These are phyloP conservation scores for Eupristina koningsbergeri DNA, from an alignment of 1,140 invertebrate species.

Conservation along the genomic window DNA sequence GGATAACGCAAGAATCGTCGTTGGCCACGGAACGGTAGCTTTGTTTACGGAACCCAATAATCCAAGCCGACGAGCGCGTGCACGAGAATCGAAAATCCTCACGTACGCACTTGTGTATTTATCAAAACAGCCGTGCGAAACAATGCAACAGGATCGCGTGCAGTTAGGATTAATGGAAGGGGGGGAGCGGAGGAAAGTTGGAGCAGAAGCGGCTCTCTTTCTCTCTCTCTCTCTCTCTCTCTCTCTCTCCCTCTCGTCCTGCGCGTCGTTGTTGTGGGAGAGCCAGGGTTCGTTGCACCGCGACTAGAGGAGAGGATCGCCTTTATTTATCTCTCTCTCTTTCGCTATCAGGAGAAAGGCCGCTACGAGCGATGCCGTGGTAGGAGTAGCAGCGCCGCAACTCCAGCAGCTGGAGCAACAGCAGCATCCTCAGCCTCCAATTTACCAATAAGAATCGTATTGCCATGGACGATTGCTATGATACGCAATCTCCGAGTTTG, in stretches of 20 bases:
- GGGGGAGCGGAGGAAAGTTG: neutral
- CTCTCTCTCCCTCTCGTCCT: neutral
- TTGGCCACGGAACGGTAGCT: too few relatives aligned
- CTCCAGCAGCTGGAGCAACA: neutral
- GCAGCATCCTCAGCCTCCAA: neutral
- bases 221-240: too few relatives aligned
- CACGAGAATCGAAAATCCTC: neutral
- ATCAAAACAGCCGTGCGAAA: neutral
- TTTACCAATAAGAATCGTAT: neutral
- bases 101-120: neutral
- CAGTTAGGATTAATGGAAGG: neutral
- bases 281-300: slow-evolving; percentile 45
- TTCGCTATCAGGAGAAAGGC: neutral
- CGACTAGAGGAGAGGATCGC: slow-evolving; percentile 26
- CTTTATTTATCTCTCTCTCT: neutral
- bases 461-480: neutral
- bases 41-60: neutral
- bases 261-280: slow-evolving; percentile 11
- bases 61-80: too few relatives aligned
- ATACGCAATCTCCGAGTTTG: neutral
- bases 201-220: neutral
- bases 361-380: neutral
- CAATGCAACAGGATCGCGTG: neutral
- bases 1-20: too few relatives aligned
- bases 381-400: neutral